Base-by-base conservation (phyloP, 2,888 invertebrate genomes). In the Nomada goodeniana region DNA sequence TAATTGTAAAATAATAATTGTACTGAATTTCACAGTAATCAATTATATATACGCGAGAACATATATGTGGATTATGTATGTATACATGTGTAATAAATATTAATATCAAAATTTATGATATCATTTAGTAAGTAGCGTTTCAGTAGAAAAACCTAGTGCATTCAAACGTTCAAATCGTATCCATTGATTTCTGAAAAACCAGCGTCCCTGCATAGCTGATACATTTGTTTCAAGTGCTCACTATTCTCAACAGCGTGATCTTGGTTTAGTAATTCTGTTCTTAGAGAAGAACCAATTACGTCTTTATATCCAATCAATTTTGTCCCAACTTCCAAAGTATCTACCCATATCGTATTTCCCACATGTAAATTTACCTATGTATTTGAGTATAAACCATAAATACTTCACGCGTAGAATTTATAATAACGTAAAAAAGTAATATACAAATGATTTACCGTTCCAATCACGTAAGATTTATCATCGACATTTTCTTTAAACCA, bases 331-430 rank as follows among this genome's bases (percentile, higher is more conserved):
- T 95, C 95, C 55, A 97, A 91, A 3, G 96, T 95, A 71, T 96
- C 95, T 1, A 97, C 94, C 95, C 96, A 96, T 53, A 97, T 90
- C 0, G 95, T 95, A 80, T 96, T 95, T 0, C 95, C 95, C 44
- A 97, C 89, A 67, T 96, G 95, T 82, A 96, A 91, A 10, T 93
- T 91, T 53, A 96, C 94, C 90, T 95, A 59, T 13, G 74, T 11
- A 78, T 55, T 60, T 50, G 36, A 67, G 57, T 11, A n/a, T 44
- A 10, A 26, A 63, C 23, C 50, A 70, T 36, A 36, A 36, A 53
- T 20, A 4, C 42, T 42, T 26, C 29, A n/a, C 50, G 61, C 26
- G 10, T 57, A 23, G 42, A 29, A 52, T 23, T 29, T 20, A 55
- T 23, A n/a, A 18, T 53, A 67, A 53, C 1, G 18, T 3, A 7